Conservation (phyloP, 2,797 vertebrate genomes). For the Clamator glandarius region DNA sequence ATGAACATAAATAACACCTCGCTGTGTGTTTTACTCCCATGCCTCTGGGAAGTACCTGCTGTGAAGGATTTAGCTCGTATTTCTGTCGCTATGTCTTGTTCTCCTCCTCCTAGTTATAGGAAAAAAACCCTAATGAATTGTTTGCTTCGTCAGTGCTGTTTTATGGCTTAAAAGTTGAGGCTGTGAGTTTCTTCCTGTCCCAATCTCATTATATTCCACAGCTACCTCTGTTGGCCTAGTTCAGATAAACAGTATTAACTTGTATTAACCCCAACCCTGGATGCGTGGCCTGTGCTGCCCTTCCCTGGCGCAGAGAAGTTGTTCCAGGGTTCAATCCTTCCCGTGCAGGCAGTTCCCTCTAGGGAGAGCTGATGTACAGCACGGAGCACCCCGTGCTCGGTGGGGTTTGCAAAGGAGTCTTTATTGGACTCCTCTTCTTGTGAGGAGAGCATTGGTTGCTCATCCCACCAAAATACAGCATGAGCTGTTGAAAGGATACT, state of each 20-base stretch:
- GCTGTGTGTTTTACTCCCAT: background rate
- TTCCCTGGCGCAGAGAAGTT: background rate
- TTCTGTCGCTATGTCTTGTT: background rate
- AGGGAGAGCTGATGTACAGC: background rate
- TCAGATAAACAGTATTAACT: conserved; percentile 11
- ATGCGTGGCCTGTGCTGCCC: background rate
- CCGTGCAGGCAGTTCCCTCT: background rate
- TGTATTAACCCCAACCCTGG: background rate
- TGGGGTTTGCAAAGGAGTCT: background rate
- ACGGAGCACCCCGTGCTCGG: accelerated
- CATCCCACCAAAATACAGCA: no score
- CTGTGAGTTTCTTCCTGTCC: background rate
- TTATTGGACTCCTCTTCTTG: background rate
- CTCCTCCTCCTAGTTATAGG: background rate
- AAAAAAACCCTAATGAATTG: background rate
- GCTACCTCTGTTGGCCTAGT: background rate
- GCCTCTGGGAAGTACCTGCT: background rate
- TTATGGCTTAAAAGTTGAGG: conserved; percentile 4
- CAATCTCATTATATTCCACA: background rate
- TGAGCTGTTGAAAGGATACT: background rate
- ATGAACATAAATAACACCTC: background rate
- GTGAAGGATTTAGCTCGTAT: background rate
- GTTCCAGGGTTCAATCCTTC: background rate
- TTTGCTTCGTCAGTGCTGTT: background rate
- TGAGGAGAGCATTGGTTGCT: background rate